Evolutionary conservation across 2,888 invertebrate genomes (phyloP), one percentile per base, ranked within the genome.

Genomic region (Coleophora flavipennella): DNA sequence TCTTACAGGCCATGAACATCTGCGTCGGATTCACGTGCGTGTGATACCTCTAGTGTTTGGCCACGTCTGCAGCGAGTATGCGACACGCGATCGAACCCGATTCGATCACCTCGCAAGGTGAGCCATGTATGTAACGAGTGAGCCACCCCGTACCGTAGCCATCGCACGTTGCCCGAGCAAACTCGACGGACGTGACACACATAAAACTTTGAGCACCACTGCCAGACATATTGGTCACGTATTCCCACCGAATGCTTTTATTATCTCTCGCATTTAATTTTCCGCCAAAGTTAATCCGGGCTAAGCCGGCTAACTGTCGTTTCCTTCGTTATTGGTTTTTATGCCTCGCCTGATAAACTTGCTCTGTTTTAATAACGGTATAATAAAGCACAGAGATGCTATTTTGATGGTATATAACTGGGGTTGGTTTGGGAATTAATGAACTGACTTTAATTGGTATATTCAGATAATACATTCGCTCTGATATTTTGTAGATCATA

Each of bases 221-320:
- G 35, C 27, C 7, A 64, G 73, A 77, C 76, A 72, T 75, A 81
- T 80, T 78, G 79, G 77, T 79, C 80, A 80, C 80, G 80, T 79
- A 69, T 62, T 66, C 62, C 55, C 60, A 57, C 65, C 68, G 63
- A 67, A 69, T 68, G 67, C 68, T 73, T 76, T 75, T 78, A 74
- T 74, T 74, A 72, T 70, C 67, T 64, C 61, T 58, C 61, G 67
- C 63, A 70, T 79, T 78, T 77, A 78, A 78, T 79, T 77, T 75
- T 64, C 65, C 59, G 60, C 57, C 59, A 58, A 67, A 71, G 67
- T 69, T 71, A 70, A 68, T 72, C 60, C 63, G 49, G 55, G 60
- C 57, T 67, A 65, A 67, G 66, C 59, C 58, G 59, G 53, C 56
- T 57, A 59, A 62, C 57, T 61, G 58, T 57, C 57, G 57, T 59